These are phyloP conservation scores for Halocynthia roretzi DNA, from an alignment of 23 tunicate species.

Conservation along the genomic window DNA sequence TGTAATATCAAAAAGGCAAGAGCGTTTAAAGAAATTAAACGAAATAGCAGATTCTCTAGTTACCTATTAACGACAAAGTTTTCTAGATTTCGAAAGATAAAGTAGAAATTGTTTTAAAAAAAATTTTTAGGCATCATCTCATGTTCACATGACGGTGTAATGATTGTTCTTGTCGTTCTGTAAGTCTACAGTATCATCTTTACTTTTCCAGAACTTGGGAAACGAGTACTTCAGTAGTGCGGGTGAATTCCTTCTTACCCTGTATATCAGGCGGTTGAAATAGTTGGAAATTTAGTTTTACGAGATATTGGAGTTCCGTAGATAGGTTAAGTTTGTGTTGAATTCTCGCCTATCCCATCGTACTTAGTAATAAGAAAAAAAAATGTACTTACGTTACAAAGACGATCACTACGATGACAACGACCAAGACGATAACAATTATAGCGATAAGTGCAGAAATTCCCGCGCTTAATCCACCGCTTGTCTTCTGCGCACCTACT, in stretches of 20 bases:
- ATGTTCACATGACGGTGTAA: conserved; percentile 46
- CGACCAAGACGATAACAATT: conserved; percentile 43
- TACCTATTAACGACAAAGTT: too few relatives aligned
- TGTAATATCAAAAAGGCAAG: too few relatives aligned
- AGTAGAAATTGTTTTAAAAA: too few relatives aligned
- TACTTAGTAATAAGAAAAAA: neutral
- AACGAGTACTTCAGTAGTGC: conserved; percentile 44
- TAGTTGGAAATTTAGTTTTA: neutral
- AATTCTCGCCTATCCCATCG: conserved; percentile 2
- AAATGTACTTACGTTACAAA: conserved; percentile 51
- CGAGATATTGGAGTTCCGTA: too few relatives aligned
- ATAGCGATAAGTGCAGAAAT: conserved; percentile 30
- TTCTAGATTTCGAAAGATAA: too few relatives aligned
- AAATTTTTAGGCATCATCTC: neutral
- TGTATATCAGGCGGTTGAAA: conserved; percentile 32
- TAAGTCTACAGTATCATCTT: conserved; percentile 42
- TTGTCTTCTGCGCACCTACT: conserved; percentile 1
- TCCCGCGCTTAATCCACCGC: conserved; percentile 27
- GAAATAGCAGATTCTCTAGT: too few relatives aligned
- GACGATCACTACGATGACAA: conserved; percentile 42
- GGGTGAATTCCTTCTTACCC: conserved; percentile 52
- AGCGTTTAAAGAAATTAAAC: too few relatives aligned
- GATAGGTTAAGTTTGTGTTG: neutral
- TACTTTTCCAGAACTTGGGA: conserved; percentile 40
- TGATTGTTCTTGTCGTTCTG: conserved; percentile 32